A percentile compares a stretch with the other conserved stretches of the same genome.
Evolutionary conservation across 2,113 vertebrate genomes (phyloP).

Genomic region (Microtus pennsylvanicus): DNA sequence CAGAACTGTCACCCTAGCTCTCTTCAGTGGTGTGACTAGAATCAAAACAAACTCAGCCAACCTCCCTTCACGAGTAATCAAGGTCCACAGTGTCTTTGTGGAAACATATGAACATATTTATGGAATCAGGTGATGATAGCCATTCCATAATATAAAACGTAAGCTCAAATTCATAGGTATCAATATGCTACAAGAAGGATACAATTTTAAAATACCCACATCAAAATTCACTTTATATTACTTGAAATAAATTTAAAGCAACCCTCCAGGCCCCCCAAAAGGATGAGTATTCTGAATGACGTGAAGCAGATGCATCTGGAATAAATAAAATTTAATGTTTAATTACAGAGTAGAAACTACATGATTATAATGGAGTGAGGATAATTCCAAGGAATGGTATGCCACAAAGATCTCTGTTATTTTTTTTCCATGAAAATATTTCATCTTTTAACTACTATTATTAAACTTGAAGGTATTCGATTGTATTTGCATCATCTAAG

Average conservation of each 20-base stretch:
- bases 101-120: background rate
- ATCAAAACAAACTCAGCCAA: background rate
- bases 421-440: conserved; percentile 75
- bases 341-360: conserved; percentile 90
- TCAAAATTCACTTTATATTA: conserved; percentile 47
- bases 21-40: background rate
- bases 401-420: conserved; percentile 65
- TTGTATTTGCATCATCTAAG: conserved; percentile 74
- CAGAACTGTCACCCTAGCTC: background rate
- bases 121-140: accelerated
- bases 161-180: background rate
- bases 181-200: background rate
- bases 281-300: conserved; percentile 61
- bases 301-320: conserved; percentile 89
- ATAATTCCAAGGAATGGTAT: conserved; percentile 89
- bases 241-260: conserved; percentile 75
- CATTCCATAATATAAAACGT: background rate
- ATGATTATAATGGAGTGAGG: conserved; percentile 88
- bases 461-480: conserved; percentile 76
- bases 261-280: background rate
- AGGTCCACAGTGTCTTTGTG: background rate
- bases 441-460: conserved; percentile 81
- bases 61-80: background rate
- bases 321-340: conserved; percentile 90
- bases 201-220: background rate